Percentiles rank a stretch among this genome's conserved stretches.
Evolutionary conservation across 2,797 vertebrate species (phyloP).

Genomic region (Dendrocincla fuliginosa): DNA sequence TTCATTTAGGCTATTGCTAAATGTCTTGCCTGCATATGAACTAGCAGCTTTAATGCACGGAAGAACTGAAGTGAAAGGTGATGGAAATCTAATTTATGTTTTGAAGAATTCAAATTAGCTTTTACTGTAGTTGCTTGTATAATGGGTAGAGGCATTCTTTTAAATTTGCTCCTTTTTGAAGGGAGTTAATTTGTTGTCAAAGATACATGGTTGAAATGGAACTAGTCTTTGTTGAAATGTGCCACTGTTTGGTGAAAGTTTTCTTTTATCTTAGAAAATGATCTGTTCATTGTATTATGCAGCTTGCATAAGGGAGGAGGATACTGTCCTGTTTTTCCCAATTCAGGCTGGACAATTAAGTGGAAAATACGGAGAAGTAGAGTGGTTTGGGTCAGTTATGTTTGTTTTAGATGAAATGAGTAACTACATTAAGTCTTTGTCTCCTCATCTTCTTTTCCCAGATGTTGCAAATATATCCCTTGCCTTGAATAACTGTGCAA

Average conservation of each 20-base stretch:
- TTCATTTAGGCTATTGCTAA: not conserved
- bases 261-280: not conserved
- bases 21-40: not conserved
- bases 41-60: not conserved
- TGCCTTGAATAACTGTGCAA: not conserved
- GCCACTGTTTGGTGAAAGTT: not conserved
- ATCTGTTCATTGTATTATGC: not conserved
- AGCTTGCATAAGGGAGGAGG: not conserved
- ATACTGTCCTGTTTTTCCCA: not conserved
- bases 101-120: not conserved
- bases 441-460: not conserved
- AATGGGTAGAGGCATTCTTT: not conserved
- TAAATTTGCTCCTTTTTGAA: not conserved
- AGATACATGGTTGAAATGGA: not conserved
- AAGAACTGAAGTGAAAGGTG: fast-evolving
- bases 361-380: not conserved
- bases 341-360: not conserved
- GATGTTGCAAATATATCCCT: not conserved
- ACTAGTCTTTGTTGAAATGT: not conserved
- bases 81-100: not conserved
- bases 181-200: not conserved
- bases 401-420: not conserved
- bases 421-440: not conserved
- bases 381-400: not conserved
- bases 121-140: not conserved